phyloP scores from a whole-genome alignment of 2,888 invertebrate genomes.

The Slavum lentiscoides region DNA sequence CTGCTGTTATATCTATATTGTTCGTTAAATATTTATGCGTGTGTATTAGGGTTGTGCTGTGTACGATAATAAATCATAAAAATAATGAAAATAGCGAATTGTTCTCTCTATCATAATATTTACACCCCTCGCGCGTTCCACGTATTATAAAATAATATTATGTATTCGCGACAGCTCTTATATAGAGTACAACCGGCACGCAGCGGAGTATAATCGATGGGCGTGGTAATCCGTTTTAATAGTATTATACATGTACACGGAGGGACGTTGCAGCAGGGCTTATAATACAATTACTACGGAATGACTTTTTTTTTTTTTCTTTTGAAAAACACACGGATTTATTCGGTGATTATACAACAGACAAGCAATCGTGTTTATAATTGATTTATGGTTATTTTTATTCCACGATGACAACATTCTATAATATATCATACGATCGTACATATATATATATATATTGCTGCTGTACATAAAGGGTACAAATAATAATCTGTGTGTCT shows the following conservation, averaged over 20 bases:
- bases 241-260: background rate
- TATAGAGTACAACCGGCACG: background rate
- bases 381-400: conserved; percentile 35
- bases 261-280: background rate
- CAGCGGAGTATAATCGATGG: conserved; percentile 33
- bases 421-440: background rate
- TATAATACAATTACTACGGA: conserved; percentile 40
- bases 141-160: conserved; percentile 1
- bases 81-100: conserved; percentile 51
- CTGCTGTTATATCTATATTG: conserved; percentile 14
- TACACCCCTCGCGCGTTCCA: conserved; percentile 29
- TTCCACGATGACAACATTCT: background rate
- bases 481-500: background rate
- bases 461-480: background rate
- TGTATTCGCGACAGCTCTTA: background rate
- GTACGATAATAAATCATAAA: conserved; percentile 38
- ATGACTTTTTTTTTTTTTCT: conserved; percentile 37
- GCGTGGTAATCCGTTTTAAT: conserved; percentile 53
- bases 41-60: conserved; percentile 30
- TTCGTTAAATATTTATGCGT: conserved; percentile 20
- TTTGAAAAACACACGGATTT: conserved; percentile 32
- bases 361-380: conserved; percentile 21
- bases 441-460: background rate
- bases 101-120: conserved; percentile 51
- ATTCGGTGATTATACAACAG: conserved; percentile 15